Conservation (phyloP, 2,797 vertebrate species). For the Channallabes apus region DNA sequence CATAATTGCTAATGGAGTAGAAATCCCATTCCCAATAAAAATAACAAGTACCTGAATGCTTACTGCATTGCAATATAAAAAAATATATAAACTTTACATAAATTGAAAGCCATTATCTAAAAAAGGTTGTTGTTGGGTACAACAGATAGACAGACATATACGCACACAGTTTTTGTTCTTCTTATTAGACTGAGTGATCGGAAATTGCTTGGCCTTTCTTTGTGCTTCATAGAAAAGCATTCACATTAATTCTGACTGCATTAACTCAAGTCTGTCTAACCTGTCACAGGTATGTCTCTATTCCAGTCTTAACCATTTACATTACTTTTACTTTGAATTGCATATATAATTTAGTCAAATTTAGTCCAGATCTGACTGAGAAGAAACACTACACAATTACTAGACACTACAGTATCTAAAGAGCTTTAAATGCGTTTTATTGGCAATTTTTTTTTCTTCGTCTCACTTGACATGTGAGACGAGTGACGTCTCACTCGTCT, state of each 20-base stretch:
- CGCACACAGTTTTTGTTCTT: not conserved
- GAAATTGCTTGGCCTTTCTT: conserved; percentile 25
- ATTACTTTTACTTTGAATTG: conserved; percentile 50
- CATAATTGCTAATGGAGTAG: not conserved
- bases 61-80: not conserved
- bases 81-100: not conserved
- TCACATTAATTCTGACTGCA: conserved; percentile 54
- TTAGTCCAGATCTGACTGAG: conserved; percentile 40
- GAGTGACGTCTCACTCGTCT: too few relatives aligned
- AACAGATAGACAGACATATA: not conserved
- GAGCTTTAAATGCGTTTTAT: not conserved
- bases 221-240: conserved; percentile 30
- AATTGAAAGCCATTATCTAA: not conserved
- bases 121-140: not conserved
- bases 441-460: conserved; percentile 6
- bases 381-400: not conserved
- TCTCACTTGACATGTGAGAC: too few relatives aligned
- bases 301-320: conserved; percentile 54
- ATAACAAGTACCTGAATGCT: not conserved
- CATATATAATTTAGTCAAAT: conserved; percentile 57
- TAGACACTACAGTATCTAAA: too few relatives aligned
- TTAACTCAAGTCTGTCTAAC: conserved; percentile 57
- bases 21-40: not conserved
- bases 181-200: conserved; percentile 14
- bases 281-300: conserved; percentile 45